Base-by-base conservation (phyloP, 1,140 invertebrate genomes). In the Cryptotermes secundus region DNA sequence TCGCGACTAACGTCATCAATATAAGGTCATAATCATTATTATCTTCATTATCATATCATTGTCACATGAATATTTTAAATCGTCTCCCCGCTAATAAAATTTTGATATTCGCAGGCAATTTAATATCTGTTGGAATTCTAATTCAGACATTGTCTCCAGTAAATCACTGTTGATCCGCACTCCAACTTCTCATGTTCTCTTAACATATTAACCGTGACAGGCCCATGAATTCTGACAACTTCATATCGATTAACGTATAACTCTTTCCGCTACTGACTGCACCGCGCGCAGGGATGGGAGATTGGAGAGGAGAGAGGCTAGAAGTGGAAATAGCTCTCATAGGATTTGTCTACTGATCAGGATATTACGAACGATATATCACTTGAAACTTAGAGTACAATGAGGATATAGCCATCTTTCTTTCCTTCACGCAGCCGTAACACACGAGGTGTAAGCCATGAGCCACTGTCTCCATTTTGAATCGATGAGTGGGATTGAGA, bases 231-330 rank as follows among this genome's bases (percentile, higher is more conserved):
- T 49, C 19, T 82, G 81, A 82, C 81, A 31, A 38, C 49, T 82
- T 35, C 49, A 31, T 82, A 82, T 82, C 81, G 81, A 82, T 82
- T 82, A 82, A 49, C 24, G 81, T 16, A 82, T 82, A 82, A 82
- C 81, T 82, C 81, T 82, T 82, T 82, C 81, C 26, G 35, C 42
- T 45, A 31, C 42, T 49, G 81, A 45, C 81, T 36, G 35, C 81
- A 38, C 31, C n/a, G 80, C 35, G 31, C 81, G 38, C 34, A 31
- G 81, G 36, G 36, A 82, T 31, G 81, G 81, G 26, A 31, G 38
- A 82, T 26, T 31, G 81, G 22, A 31, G 81, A 45, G 42, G 16
- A 31, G 26, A 14, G 22, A 31, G 31, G 12, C 26, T 16, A 49
- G 42, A 82, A 36, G 36, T 36, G 42, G 42, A 42, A 42, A 82